Evolutionary conservation across 2,888 invertebrate genomes (phyloP).

Genomic region (Aphidius colemani): DNA sequence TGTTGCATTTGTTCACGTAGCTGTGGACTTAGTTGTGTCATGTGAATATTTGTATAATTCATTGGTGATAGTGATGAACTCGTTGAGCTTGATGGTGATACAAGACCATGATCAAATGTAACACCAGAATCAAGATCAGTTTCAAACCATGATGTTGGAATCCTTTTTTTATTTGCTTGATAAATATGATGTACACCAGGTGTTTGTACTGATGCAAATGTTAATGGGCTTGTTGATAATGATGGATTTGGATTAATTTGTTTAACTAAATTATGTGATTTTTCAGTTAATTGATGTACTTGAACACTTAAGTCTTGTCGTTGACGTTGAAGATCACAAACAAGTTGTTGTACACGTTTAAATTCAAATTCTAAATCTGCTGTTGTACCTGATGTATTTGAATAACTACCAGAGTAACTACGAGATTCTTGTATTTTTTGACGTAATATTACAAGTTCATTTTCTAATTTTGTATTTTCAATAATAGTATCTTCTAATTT

Average conservation of each 20-base stretch:
- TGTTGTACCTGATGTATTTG: constrained; percentile 62
- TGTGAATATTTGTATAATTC: constrained; percentile 44
- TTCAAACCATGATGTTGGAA: constrained; percentile 81
- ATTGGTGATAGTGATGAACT: constrained; percentile 42
- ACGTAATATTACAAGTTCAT: constrained; percentile 81
- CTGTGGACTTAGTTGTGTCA: constrained; percentile 48
- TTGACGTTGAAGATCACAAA: constrained; percentile 84
- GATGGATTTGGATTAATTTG: constrained; percentile 63
- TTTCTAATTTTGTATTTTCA: constrained; percentile 86
- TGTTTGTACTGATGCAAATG: constrained; percentile 32
- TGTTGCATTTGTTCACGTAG: constrained; percentile 54
- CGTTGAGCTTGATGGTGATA: constrained; percentile 50
- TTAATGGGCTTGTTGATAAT: constrained; percentile 1
- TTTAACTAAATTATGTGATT: constrained; percentile 72
- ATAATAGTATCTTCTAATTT: constrained; percentile 91
- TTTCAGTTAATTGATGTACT: constrained; percentile 82
- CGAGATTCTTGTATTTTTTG: constrained; percentile 80
- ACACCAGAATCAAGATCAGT: constrained; percentile 86
- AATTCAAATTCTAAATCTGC: constrained; percentile 80
- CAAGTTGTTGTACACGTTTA: constrained; percentile 79
- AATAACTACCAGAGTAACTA: constrained; percentile 57
- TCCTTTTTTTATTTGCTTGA: constrained; percentile 63
- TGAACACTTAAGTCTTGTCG: constrained; percentile 85
- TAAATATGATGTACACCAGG: constrained; percentile 42
- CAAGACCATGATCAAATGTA: constrained; percentile 73